These are phyloP conservation scores for Meganola albula DNA, from an alignment of 2,888 invertebrate species.

Conservation along the genomic window DNA sequence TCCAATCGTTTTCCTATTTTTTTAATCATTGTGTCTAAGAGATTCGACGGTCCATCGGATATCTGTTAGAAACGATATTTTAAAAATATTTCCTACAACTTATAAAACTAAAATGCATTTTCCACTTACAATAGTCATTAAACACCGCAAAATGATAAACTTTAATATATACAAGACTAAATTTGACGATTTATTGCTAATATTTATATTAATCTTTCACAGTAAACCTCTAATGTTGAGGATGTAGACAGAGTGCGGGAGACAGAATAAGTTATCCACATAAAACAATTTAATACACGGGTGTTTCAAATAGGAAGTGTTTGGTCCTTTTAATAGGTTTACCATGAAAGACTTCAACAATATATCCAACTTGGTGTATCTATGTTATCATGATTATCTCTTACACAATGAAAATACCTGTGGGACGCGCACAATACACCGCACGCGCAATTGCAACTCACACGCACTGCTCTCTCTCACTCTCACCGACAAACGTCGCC, in stretches of 20 bases:
- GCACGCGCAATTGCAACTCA: conserved; percentile 25
- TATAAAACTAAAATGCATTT: conserved; percentile 77
- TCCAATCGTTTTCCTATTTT: conserved; percentile 75
- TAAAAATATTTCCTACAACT: conserved; percentile 76
- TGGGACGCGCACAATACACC: conserved; percentile 33
- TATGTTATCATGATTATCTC: conserved; percentile 65
- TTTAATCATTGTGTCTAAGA: conserved; percentile 74
- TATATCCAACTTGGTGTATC: conserved; percentile 69
- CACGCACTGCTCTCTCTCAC: conserved; percentile 24
- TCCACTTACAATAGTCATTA: conserved; percentile 67
- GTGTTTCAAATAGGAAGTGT: too few relatives aligned
- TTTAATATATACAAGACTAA: conserved; percentile 73
- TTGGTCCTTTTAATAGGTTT: conserved; percentile 47
- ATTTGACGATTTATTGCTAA: conserved; percentile 59
- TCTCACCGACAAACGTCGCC: conserved; percentile 21
- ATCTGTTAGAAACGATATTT: conserved; percentile 70
- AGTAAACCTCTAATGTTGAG: conserved; percentile 49
- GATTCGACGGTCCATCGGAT: conserved; percentile 68
- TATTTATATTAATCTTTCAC: conserved; percentile 48
- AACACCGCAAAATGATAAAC: conserved; percentile 71
- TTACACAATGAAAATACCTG: conserved; percentile 58
- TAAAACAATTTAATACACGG: conserved; percentile 33
- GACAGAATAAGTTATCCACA: conserved; percentile 35
- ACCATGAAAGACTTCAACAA: conserved; percentile 53
- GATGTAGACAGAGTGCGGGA: conserved; percentile 47